These are phyloP conservation scores for Orussus abietinus DNA, from an alignment of 1,140 invertebrate genomes.

Conservation along the genomic window DNA sequence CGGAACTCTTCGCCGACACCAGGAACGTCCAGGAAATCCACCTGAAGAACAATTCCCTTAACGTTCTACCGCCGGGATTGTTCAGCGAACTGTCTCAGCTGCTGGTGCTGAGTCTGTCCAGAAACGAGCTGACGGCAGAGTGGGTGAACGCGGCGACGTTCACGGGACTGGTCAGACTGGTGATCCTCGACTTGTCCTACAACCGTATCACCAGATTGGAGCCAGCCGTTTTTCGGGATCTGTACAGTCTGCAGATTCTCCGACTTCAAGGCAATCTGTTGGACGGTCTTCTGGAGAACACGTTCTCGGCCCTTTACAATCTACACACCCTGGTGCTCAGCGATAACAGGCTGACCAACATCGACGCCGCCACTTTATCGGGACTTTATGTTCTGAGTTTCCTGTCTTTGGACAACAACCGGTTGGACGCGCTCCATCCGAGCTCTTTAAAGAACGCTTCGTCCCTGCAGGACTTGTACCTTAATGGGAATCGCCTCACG, in stretches of 20 bases:
- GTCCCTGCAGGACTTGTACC: slow-evolving; percentile 80
- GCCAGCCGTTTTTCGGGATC: slow-evolving; percentile 72
- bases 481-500: slow-evolving; percentile 82
- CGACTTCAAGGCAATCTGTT: slow-evolving; percentile 80
- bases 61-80: slow-evolving; percentile 78
- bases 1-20: slow-evolving; percentile 76
- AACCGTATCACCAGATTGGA: slow-evolving; percentile 79
- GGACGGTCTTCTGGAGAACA: slow-evolving; percentile 74
- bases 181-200: slow-evolving; percentile 76
- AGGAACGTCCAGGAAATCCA: slow-evolving; percentile 78
- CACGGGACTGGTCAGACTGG: slow-evolving; percentile 72
- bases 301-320: slow-evolving; percentile 75
- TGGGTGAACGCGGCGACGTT: slow-evolving; percentile 88
- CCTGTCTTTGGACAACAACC: slow-evolving; percentile 81
- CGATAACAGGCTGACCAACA: slow-evolving; percentile 75
- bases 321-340: slow-evolving; percentile 82
- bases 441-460: slow-evolving; percentile 81
- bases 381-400: slow-evolving; percentile 74
- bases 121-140: slow-evolving; percentile 80
- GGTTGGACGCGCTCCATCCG: slow-evolving; percentile 70
- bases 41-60: slow-evolving; percentile 81
- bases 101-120: slow-evolving; percentile 76
- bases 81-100: slow-evolving; percentile 79
- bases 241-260: slow-evolving; percentile 77
- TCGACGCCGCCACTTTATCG: slow-evolving; percentile 74